Conservation (phyloP, 2,113 vertebrate genomes). For the Oreocharis arfaki region DNA sequence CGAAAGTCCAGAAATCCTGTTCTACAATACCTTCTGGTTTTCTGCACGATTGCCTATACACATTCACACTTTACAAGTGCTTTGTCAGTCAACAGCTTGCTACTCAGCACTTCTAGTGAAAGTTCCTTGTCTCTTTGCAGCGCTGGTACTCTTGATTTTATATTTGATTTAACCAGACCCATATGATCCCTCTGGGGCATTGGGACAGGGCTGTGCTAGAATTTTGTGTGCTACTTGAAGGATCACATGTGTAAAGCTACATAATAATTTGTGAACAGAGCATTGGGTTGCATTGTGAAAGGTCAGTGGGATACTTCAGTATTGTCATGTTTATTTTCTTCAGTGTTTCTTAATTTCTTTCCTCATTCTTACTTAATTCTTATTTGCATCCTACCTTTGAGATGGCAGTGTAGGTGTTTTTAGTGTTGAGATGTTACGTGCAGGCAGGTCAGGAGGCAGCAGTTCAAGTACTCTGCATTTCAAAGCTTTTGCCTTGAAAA, state of each 20-base stretch:
- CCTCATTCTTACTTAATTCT: not conserved
- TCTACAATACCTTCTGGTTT: not conserved
- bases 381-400: not conserved
- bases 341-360: not conserved
- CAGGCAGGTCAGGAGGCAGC: not conserved
- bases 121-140: not conserved
- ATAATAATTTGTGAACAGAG: not conserved
- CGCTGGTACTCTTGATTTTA: not conserved
- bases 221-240: not conserved
- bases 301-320: not conserved
- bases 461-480: not conserved
- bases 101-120: not conserved
- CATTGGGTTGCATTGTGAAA: not conserved
- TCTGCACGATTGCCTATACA: not conserved
- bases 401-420: not conserved
- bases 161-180: not conserved
- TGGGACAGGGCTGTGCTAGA: not conserved
- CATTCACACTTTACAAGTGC: not conserved
- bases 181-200: not conserved
- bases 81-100: not conserved
- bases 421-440: rapidly evolving
- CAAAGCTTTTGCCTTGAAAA: not conserved
- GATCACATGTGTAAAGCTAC: not conserved
- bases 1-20: not conserved
- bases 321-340: not conserved